Evolutionary conservation across 2,797 vertebrate genomes (phyloP).

Genomic region (Mycteria americana): DNA sequence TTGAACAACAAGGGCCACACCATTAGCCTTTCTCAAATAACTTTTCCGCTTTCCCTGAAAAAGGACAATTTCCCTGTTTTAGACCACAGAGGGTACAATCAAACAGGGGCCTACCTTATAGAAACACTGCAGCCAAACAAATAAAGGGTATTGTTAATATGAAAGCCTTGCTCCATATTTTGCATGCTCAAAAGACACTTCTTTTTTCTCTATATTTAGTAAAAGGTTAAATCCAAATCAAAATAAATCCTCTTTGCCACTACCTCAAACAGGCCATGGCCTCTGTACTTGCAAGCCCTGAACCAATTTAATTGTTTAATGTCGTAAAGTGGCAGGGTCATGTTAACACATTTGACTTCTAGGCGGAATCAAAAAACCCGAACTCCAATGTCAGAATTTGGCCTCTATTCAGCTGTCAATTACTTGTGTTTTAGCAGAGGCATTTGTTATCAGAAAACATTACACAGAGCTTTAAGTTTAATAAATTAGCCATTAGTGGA

Average conservation of each 20-base stretch:
- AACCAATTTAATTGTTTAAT: background rate
- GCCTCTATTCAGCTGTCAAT: background rate
- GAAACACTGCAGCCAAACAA: background rate
- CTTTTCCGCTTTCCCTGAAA: conserved; percentile 30
- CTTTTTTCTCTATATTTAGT: background rate
- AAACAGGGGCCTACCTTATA: background rate
- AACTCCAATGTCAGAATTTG: background rate
- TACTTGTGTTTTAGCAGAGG: background rate
- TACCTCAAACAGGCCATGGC: background rate
- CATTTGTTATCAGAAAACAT: background rate
- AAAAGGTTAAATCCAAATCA: conserved; percentile 28
- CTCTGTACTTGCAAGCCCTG: background rate
- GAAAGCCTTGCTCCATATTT: background rate
- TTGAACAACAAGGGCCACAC: conserved; percentile 22
- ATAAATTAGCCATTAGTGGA: background rate
- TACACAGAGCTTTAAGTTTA: background rate
- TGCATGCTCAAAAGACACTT: background rate
- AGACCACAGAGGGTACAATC: background rate
- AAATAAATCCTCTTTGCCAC: conserved; percentile 34
- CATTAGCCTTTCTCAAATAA: background rate
- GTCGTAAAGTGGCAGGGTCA: background rate
- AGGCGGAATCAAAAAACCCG: background rate
- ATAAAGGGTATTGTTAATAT: background rate
- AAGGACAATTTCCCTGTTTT: background rate
- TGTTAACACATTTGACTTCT: background rate